phyloP scores from a whole-genome alignment of 2,113 vertebrate genomes.

The Gavia stellata region DNA sequence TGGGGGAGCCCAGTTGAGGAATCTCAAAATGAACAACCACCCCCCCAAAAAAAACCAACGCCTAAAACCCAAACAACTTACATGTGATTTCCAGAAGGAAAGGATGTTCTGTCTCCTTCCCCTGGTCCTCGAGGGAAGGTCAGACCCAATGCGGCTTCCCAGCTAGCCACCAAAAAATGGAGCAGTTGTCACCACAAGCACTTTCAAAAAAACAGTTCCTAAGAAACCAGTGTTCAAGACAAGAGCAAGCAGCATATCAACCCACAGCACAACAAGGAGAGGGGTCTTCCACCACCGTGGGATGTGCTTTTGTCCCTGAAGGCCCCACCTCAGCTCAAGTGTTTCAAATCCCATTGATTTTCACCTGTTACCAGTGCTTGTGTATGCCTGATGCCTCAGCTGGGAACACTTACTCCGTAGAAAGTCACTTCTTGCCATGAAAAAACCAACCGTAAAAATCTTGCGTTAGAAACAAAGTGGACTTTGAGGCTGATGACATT shows the following conservation, averaged over 20 bases:
- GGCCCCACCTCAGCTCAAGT: neutral
- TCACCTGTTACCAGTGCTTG: neutral
- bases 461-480: neutral
- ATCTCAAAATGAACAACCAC: neutral
- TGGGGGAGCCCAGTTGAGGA: neutral
- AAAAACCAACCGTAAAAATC: neutral
- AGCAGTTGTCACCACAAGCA: neutral
- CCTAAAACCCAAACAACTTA: neutral
- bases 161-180: neutral
- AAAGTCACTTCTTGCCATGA: neutral
- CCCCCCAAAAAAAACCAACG: neutral
- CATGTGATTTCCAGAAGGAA: neutral
- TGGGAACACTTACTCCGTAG: neutral
- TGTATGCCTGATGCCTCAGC: neutral
- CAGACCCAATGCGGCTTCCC: neutral
- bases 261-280: rapidly evolving
- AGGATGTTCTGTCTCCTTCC: neutral
- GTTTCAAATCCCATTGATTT: neutral
- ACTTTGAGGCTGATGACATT: neutral
- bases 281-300: rapidly evolving
- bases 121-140: neutral
- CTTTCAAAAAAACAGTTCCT: neutral
- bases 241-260: neutral
- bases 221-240: rapidly evolving
- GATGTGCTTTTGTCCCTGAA: neutral